Evolutionary conservation across 2,888 invertebrate species (phyloP), one percentile per base, ranked within the genome.

Genomic region (Caradrina clavipalpis): DNA sequence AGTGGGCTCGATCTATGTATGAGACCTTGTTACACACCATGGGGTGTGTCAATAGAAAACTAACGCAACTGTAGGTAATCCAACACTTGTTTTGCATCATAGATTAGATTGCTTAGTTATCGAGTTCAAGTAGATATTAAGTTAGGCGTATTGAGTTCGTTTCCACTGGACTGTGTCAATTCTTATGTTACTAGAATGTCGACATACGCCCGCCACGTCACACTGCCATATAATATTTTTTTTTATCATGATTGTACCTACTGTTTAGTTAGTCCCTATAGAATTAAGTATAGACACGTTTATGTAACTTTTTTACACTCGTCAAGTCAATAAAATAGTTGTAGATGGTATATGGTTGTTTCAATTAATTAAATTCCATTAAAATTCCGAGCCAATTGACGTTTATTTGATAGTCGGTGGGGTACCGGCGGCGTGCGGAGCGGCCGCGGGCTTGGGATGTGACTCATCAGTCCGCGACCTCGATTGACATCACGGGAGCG

Each of bases 131-230:
- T 81, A 83, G 78, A 77, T 80, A 85, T 84, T 88, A 86, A 85
- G 87, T 90, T 89, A 88, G 89, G 87, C 86, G 88, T 94, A 93
- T 92, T 94, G 90, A 93, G 92, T 94, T 94, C 90, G 90, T 92
- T 93, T 88, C 86, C 91, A 94, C 89, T 94, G 95, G 97, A 97
- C 96, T 97, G 96, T 96, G 97, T 97, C 97, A 96, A 96, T 97
- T 97, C 97, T 97, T 96, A 94, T 96, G 90, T 92, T 95, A 94
- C 96, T 96, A 97, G 97, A 97, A 96, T 97, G 91, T 96, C 93
- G 95, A 96, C 96, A 97, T 96, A 96, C 90, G 96, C 91, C 95
- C 95, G 90, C 93, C 94, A 93, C 93, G 85, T 91, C 91, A 88
- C 92, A 94, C 94, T 94, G 94, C 94, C 94, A 92, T 91, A 87